These are phyloP conservation scores for Scaptomyza flava DNA, from an alignment of 2,888 invertebrate genomes.

Conservation along the genomic window DNA sequence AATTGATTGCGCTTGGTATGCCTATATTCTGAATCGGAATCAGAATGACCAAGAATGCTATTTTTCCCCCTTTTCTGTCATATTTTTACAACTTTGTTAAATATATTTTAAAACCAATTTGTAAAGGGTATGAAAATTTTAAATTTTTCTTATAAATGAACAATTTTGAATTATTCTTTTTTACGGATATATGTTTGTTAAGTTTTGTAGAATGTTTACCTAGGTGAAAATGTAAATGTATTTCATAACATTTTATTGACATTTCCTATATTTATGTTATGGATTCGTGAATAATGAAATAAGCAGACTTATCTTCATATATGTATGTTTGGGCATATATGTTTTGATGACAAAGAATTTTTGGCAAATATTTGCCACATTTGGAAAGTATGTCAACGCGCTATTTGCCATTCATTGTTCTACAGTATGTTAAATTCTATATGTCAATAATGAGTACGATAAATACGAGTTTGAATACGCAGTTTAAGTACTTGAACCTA, in stretches of 20 bases:
- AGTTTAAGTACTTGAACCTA: slow-evolving; percentile 8
- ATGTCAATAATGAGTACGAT: slow-evolving; percentile 29
- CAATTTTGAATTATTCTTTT: background rate
- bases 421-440: slow-evolving; percentile 22
- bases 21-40: no score
- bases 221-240: background rate
- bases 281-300: background rate
- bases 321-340: background rate
- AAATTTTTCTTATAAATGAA: background rate
- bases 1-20: no score
- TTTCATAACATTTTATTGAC: background rate
- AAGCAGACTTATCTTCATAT: background rate
- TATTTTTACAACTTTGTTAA: background rate
- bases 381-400: slow-evolving; percentile 54
- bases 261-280: background rate
- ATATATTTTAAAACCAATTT: no score
- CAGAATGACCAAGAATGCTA: no score
- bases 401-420: slow-evolving; percentile 53
- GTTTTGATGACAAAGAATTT: slow-evolving; percentile 29
- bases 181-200: no score
- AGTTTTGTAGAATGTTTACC: background rate
- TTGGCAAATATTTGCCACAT: slow-evolving; percentile 59
- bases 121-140: background rate
- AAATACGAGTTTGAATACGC: slow-evolving; percentile 1
- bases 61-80: background rate